Conservation (phyloP, 2,113 vertebrate genomes). For the Python bivittatus region DNA sequence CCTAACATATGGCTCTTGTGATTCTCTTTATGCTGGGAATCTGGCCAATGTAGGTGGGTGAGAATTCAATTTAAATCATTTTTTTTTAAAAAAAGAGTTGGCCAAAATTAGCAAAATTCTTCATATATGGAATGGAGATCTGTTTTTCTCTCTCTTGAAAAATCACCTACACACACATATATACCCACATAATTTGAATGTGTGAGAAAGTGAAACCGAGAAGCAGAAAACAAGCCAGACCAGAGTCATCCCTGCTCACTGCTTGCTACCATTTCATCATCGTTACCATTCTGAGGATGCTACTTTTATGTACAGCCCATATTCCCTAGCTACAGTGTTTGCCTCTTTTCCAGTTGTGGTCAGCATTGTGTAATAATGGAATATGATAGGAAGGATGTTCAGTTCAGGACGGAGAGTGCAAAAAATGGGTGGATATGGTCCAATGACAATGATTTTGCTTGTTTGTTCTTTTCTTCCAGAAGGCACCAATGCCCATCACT, state of each 20-base stretch:
- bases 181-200: not conserved
- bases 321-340: conserved; percentile 63
- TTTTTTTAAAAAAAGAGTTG: not conserved
- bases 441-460: conserved; percentile 43
- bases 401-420: not conserved
- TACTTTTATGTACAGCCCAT: conserved; percentile 5
- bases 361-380: conserved; percentile 43
- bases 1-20: not conserved
- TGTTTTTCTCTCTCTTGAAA: not conserved
- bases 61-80: not conserved
- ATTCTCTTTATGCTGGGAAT: not conserved
- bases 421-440: conserved; percentile 41
- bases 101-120: not conserved
- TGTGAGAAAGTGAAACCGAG: not conserved
- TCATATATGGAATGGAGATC: not conserved
- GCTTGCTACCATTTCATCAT: not conserved
- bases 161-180: no score
- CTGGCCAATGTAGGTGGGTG: not conserved
- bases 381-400: conserved; percentile 40
- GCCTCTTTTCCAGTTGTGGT: conserved; percentile 55
- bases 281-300: not conserved
- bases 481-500: not conserved
- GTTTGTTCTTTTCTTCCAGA: conserved; percentile 23
- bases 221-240: not conserved
- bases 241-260: not conserved